phyloP scores from a whole-genome alignment of 2,888 invertebrate species.

The Ophioninae sp. region DNA sequence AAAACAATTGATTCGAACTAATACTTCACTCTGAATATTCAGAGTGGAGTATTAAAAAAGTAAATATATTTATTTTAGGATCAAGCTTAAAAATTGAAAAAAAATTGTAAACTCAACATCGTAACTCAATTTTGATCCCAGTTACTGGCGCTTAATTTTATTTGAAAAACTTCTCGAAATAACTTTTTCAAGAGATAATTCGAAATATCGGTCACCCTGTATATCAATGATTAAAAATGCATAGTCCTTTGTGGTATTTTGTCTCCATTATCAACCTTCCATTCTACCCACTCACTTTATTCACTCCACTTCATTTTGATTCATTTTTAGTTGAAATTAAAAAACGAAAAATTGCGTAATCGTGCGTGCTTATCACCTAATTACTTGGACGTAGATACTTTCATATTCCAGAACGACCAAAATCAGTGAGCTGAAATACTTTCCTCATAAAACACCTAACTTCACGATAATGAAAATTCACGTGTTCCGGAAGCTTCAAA shows the following conservation, averaged over 20 bases:
- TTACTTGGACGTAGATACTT: conserved; percentile 1
- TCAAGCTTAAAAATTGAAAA: too few relatives aligned
- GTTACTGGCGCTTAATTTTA: too few relatives aligned
- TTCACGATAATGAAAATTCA: conserved; percentile 13
- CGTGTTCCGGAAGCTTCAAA: not conserved
- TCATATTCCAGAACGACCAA: conserved; percentile 10
- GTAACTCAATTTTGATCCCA: too few relatives aligned
- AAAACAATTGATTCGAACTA: too few relatives aligned
- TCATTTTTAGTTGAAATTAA: not conserved
- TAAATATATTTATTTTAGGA: too few relatives aligned
- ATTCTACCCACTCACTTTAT: not conserved
- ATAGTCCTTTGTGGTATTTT: not conserved
- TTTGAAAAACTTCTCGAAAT: too few relatives aligned
- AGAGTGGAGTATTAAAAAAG: too few relatives aligned
- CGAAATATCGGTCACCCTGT: too few relatives aligned
- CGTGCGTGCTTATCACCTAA: conserved; percentile 18
- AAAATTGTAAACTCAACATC: too few relatives aligned
- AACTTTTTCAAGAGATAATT: too few relatives aligned
- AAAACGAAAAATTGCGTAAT: conserved; percentile 6
- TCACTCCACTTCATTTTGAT: conserved; percentile 2
- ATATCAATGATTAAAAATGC: not conserved
- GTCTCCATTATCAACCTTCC: not conserved
- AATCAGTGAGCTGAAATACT: not conserved
- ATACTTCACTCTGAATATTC: too few relatives aligned
- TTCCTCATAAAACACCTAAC: not conserved